Evolutionary conservation across 2,113 vertebrate species (phyloP).

Genomic region (Ophiodon elongatus): DNA sequence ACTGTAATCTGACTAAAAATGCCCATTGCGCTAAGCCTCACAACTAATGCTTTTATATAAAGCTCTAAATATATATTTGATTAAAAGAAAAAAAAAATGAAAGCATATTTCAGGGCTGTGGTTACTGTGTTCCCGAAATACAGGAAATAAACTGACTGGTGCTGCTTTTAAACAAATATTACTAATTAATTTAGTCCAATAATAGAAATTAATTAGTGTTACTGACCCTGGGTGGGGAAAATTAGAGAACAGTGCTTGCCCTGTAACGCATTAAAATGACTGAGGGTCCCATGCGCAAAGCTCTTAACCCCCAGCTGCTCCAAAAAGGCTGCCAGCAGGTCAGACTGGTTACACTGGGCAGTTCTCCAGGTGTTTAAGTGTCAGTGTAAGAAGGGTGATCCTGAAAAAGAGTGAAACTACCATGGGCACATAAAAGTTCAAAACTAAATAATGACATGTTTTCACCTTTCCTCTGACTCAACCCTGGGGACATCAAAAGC

Average conservation of each 20-base stretch:
- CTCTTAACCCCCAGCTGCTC: background rate
- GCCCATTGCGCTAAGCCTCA: conserved; percentile 36
- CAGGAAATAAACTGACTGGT: background rate
- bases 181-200: background rate
- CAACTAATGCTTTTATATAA: conserved; percentile 68
- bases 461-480: conserved; percentile 30
- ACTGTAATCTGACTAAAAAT: conserved; percentile 62
- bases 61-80: conserved; percentile 60
- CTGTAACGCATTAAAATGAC: background rate
- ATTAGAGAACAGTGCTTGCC: background rate
- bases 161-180: conserved; percentile 16
- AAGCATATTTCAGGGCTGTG: conserved; percentile 33
- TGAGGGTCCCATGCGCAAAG: background rate
- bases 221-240: background rate
- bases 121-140: conserved; percentile 24
- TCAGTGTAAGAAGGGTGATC: background rate
- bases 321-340: conserved; percentile 10
- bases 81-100: conserved; percentile 31
- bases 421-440: background rate
- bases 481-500: conserved; percentile 19
- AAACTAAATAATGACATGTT: conserved; percentile 24
- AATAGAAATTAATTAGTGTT: background rate
- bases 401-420: conserved; percentile 9
- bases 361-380: conserved; percentile 3
- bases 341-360: conserved; percentile 3